Conservation (phyloP, 2,113 vertebrate species). For the Promerops cafer region DNA sequence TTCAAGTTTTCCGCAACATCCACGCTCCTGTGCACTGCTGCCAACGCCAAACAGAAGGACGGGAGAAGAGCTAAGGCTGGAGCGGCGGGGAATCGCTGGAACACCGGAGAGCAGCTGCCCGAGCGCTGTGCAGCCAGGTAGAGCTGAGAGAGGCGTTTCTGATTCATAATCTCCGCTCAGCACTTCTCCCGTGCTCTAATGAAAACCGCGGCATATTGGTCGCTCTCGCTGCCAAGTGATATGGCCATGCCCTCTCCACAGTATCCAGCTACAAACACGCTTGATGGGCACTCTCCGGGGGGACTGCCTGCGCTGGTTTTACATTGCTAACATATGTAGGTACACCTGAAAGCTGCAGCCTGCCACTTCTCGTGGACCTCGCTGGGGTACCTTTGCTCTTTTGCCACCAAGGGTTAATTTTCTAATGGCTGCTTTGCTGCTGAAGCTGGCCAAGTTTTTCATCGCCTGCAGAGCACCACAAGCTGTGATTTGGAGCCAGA, state of each 20-base stretch:
- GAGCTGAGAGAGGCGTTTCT: conserved; percentile 18
- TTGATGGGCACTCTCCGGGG: conserved; percentile 80
- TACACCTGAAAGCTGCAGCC: conserved; percentile 81
- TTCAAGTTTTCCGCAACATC: not conserved
- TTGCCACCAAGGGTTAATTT: conserved; percentile 92
- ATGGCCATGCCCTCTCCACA: conserved; percentile 86
- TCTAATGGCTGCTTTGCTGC: conserved; percentile 85
- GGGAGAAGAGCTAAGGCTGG: not conserved
- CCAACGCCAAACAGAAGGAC: not conserved
- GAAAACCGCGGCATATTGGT: conserved; percentile 89
- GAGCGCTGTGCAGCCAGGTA: conserved; percentile 21
- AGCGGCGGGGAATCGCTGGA: not conserved
- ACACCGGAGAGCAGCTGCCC: not conserved
- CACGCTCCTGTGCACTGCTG: not conserved
- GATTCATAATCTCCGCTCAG: conserved; percentile 60
- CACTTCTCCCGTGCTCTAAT: conserved; percentile 71
- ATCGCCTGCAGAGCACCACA: conserved; percentile 91
- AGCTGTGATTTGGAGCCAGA: conserved; percentile 95
- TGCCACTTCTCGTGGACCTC: conserved; percentile 67
- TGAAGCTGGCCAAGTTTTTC: conserved; percentile 88
- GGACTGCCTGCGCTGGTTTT: conserved; percentile 73
- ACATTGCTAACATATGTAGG: conserved; percentile 88
- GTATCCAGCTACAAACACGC: conserved; percentile 85
- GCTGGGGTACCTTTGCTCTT: conserved; percentile 80
- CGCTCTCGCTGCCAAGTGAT: conserved; percentile 82